These are phyloP conservation scores for Scarus forsteni DNA, from an alignment of 2,797 vertebrate species.

Conservation along the genomic window DNA sequence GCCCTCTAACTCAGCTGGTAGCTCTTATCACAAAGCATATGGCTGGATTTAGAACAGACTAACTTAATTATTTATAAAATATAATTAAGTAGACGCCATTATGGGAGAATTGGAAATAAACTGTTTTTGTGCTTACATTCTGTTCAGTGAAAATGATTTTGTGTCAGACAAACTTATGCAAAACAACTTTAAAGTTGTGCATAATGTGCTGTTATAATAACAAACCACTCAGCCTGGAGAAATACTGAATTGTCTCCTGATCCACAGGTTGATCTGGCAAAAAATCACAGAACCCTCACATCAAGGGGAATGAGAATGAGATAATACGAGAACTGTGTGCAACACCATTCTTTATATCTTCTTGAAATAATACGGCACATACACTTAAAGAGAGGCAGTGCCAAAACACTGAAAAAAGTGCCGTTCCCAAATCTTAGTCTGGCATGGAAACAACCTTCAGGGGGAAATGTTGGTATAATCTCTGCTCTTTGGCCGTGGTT, in stretches of 20 bases:
- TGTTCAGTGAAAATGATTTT: not conserved
- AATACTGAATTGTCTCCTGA: not conserved
- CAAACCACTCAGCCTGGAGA: not conserved
- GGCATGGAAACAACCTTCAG: slow-evolving; percentile 28
- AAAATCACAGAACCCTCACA: not conserved
- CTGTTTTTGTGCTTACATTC: not conserved
- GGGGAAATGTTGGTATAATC: slow-evolving; percentile 32
- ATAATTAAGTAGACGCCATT: not conserved
- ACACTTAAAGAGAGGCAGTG: slow-evolving; percentile 18
- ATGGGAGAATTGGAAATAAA: not conserved
- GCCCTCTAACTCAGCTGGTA: not conserved
- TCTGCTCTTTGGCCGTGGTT: slow-evolving; percentile 35
- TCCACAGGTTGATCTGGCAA: not conserved
- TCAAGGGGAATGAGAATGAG: not conserved
- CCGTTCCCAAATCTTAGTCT: slow-evolving; percentile 7
- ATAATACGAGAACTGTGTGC: not conserved
- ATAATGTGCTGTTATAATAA: not conserved
- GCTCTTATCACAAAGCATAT: slow-evolving; percentile 5
- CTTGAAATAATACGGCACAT: not conserved
- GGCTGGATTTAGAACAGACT: slow-evolving; percentile 1
- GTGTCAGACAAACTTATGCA: not conserved
- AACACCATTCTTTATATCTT: not conserved
- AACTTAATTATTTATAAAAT: not conserved
- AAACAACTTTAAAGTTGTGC: not conserved
- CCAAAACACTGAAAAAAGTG: slow-evolving; percentile 5